A percentile compares a stretch with the other conserved stretches of the same genome.
phyloP scores from a whole-genome alignment of 2,113 vertebrate genomes.

The Syrmaticus mikado region DNA sequence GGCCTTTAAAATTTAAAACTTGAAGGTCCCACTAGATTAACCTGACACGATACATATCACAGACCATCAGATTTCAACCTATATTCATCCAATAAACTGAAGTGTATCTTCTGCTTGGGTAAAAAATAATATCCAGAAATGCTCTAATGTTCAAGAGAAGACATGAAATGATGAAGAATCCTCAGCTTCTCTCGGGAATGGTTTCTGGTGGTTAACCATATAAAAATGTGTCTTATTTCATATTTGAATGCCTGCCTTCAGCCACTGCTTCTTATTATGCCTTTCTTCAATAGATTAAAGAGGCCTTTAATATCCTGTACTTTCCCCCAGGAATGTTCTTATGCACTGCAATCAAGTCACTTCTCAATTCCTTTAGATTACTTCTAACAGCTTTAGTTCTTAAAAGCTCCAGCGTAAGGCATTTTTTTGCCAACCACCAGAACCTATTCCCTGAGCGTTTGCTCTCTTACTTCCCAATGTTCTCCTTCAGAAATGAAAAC shows the following conservation, averaged over 20 bases:
- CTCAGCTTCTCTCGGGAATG: constrained; percentile 32
- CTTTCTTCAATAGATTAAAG: constrained; percentile 58
- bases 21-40: not conserved
- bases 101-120: not conserved
- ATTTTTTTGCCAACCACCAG: constrained; percentile 26
- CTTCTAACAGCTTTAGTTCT: not conserved
- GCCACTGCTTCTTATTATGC: constrained; percentile 35
- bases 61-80: not conserved
- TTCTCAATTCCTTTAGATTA: not conserved
- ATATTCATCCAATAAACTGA: not conserved
- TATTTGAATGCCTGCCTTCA: constrained; percentile 28
- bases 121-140: constrained; percentile 23
- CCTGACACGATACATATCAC: not conserved
- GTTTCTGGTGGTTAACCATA: constrained; percentile 37
- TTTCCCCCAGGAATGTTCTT: constrained; percentile 36
- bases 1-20: not conserved
- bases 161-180: not conserved
- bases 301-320: constrained; percentile 45
- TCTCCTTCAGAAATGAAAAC: not conserved
- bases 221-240: constrained; percentile 33
- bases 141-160: not conserved
- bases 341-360: not conserved
- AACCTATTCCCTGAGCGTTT: not conserved
- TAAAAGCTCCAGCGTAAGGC: not conserved
- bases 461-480: not conserved